A percentile compares a stretch with the other conserved stretches of the same genome.
These are phyloP conservation scores for Drosophila kambysellisi DNA, from an alignment of 2,888 invertebrate genomes.

Conservation along the genomic window DNA sequence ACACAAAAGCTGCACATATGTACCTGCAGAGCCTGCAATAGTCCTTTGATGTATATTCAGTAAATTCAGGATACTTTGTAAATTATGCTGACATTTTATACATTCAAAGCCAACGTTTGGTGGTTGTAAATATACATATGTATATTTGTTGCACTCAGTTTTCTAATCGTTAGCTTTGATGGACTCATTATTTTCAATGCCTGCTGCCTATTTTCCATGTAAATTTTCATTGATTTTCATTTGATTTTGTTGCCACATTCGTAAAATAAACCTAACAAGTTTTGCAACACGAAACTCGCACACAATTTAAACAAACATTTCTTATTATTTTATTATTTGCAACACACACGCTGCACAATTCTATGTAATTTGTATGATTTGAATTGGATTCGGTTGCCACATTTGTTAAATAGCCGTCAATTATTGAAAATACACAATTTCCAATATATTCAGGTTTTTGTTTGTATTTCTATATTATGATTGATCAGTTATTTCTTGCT, in stretches of 20 bases:
- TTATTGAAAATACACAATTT: no score
- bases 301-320: no score
- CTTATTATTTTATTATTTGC: no score
- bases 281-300: no score
- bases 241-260: no score
- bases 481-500: no score
- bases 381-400: not conserved
- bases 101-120: not conserved
- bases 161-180: not conserved
- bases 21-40: not conserved
- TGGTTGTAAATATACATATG: not conserved
- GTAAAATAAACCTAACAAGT: no score
- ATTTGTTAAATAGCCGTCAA: not conserved
- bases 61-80: not conserved
- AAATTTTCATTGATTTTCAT: no score
- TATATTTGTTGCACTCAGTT: not conserved
- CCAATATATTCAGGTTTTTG: no score
- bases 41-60: not conserved
- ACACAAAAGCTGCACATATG: not conserved
- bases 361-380: not conserved
- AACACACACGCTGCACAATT: not conserved
- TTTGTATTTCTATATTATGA: no score
- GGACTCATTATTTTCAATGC: not conserved
- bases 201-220: no score
- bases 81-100: not conserved